A percentile compares a stretch with the other conserved stretches of the same genome.
Conservation (phyloP, 2,797 vertebrate species). For the Selene dorsalis region DNA sequence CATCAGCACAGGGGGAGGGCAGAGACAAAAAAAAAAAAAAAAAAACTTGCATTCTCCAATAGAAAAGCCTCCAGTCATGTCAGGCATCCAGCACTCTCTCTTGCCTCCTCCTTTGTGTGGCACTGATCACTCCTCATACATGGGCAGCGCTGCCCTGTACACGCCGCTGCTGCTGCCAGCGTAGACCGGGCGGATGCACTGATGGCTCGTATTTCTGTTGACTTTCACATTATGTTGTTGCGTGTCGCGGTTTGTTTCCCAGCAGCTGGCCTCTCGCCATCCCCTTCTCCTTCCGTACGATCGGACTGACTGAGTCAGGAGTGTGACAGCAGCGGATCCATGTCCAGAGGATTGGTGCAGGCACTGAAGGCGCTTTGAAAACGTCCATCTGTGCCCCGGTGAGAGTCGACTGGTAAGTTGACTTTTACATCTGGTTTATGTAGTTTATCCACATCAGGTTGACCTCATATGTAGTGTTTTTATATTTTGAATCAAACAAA, state of each 20-base stretch:
- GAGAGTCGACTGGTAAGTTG: conserved; percentile 74
- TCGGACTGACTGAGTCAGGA: conserved; percentile 48
- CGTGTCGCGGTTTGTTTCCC: conserved; percentile 32
- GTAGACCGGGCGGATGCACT: conserved; percentile 47
- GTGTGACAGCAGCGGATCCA: conserved; percentile 41
- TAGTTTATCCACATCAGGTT: conserved; percentile 12
- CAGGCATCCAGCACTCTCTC: conserved; percentile 7
- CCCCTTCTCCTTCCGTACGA: conserved; percentile 13
- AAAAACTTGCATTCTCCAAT: conserved; percentile 6
- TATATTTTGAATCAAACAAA: background rate
- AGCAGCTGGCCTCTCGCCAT: conserved; percentile 29
- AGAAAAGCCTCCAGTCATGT: conserved; percentile 29
- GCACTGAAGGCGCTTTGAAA: conserved; percentile 49
- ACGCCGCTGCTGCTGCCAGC: conserved; percentile 44
- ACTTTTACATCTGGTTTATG: conserved; percentile 45
- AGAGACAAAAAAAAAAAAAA: background rate
- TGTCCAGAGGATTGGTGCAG: conserved; percentile 45
- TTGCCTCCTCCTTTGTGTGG: conserved; percentile 46
- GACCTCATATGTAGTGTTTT: background rate
- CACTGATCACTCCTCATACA: conserved; percentile 62
- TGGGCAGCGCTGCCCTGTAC: conserved; percentile 39
- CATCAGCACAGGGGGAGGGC: too few relatives aligned
- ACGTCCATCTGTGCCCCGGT: conserved; percentile 52
- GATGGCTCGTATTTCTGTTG: conserved; percentile 62
- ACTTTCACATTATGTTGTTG: conserved; percentile 59